phyloP scores from a whole-genome alignment of 2,888 invertebrate species.

The Zaprionus lineosus region DNA sequence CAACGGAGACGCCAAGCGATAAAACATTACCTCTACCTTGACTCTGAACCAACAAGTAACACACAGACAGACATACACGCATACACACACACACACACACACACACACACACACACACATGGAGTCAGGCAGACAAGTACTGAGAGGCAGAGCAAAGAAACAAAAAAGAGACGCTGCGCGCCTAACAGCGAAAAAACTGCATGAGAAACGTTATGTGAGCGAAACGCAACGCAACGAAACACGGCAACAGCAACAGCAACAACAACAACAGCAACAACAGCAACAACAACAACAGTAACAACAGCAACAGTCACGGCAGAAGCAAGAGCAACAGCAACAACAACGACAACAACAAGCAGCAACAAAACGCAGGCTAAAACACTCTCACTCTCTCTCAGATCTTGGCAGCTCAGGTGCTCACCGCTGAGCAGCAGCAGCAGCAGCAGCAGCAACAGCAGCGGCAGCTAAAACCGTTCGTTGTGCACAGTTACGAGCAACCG shows the following conservation, averaged over 20 bases:
- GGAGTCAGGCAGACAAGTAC: conserved; percentile 2
- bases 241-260: conserved; percentile 25
- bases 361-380: conserved; percentile 59
- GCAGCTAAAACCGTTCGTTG: conserved; percentile 60
- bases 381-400: conserved; percentile 72
- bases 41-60: conserved; percentile 79
- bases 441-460: conserved; percentile 19
- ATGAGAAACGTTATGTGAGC: conserved; percentile 80
- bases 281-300: conserved; percentile 9
- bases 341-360: conserved; percentile 5
- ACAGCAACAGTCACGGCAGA: conserved; percentile 9
- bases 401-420: conserved; percentile 38
- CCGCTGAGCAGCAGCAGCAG: conserved; percentile 17
- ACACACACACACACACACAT: conserved; percentile 3
- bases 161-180: not conserved
- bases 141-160: conserved; percentile 13
- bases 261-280: conserved; percentile 7
- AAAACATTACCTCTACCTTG: conserved; percentile 82
- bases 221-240: conserved; percentile 56
- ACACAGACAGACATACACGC: conserved; percentile 30
- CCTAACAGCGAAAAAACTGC: conserved; percentile 61
- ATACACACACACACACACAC: conserved; percentile 8
- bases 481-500: conserved; percentile 49
- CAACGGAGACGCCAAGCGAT: conserved; percentile 37
- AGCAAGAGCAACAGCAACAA: conserved; percentile 27